These are phyloP conservation scores for Sycophaga agraensis DNA, from an alignment of 1,140 invertebrate genomes.

Conservation along the genomic window DNA sequence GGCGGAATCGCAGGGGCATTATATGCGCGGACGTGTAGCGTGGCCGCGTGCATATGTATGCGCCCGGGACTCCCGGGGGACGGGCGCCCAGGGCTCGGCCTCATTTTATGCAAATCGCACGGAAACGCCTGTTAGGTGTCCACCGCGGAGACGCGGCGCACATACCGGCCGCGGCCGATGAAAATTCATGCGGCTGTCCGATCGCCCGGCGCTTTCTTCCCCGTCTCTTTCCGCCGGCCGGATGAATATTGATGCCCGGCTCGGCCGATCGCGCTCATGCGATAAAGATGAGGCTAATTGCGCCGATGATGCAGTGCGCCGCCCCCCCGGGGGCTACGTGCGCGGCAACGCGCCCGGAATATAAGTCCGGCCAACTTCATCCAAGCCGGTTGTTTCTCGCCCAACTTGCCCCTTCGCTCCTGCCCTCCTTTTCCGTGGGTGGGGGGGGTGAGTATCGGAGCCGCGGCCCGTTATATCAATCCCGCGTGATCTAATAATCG, in stretches of 20 bases:
- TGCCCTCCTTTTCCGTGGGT: no score
- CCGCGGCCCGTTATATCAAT: no score
- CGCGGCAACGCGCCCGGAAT: no score
- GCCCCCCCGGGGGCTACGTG: no score
- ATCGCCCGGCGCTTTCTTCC: background rate
- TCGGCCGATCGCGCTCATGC: background rate
- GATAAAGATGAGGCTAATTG: background rate
- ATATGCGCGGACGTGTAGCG: slow-evolving; percentile 16
- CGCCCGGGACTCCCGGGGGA: slow-evolving; percentile 1
- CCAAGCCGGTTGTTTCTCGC: no score
- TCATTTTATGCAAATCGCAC: slow-evolving; percentile 44
- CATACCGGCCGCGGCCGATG: slow-evolving; percentile 19
- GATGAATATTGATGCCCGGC: background rate
- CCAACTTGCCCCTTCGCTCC: no score
- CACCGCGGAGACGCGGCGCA: slow-evolving; percentile 3
- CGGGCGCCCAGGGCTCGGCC: background rate
- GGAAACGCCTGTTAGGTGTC: slow-evolving; percentile 40
- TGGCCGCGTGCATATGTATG: slow-evolving; percentile 28
- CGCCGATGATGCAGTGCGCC: no score
- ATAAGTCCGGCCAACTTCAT: no score
- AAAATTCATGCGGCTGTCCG: slow-evolving; percentile 18
- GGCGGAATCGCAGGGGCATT: slow-evolving; percentile 18
- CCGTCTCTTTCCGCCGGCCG: background rate
- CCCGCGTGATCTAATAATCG: no score
- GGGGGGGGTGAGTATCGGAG: no score